Evolutionary conservation across 2,888 invertebrate species (phyloP), one percentile per base, ranked within the genome.

Genomic region (Cerastoderma edule): DNA sequence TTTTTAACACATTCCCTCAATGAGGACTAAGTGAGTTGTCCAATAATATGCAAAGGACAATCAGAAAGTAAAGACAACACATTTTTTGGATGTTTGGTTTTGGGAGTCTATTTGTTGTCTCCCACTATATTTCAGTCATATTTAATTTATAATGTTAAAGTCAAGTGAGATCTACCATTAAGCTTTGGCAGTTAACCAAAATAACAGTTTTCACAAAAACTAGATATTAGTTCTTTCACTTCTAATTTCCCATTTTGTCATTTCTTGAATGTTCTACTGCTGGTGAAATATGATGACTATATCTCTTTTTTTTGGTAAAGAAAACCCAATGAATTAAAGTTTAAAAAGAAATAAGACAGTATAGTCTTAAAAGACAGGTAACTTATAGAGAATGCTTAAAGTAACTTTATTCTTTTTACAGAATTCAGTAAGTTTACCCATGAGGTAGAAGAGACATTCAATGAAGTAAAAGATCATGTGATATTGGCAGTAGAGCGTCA

Each of bases 401-500:
- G n/a, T 16, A 53, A 22, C 35, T 65, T 10, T 65, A 1, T 44
- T 13, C 22, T 56, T 3, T 30, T 70, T 57, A 22, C 60, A 80
- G 80, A 76, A 48, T 44, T 80, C 13, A 54, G 50, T 53, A 73
- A 75, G 48, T 72, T 78, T n/a, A 67, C 66, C 10, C 75, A 78
- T 35, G 75, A 67, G 19, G 67, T 80, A 8, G 77, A 69, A 54
- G 76, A 75, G 22, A 60, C 28, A 22, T 70, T 80, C n/a, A 50
- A 57, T 53, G 80, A 77, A 10, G 77, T 75, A 1, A 80, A 68
- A 63, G 74, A 80, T 2, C 75, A 80, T 57, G 56, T 80, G 72
- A 78, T 80, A 19, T n/a, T 80, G n/a, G 71, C 80, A 19, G 80
- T 80, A 22, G 57, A 75, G 30, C 57, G 65, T 16, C 67, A 70